Conservation (phyloP, 2,113 vertebrate species). For the Cheilinus undulatus region DNA sequence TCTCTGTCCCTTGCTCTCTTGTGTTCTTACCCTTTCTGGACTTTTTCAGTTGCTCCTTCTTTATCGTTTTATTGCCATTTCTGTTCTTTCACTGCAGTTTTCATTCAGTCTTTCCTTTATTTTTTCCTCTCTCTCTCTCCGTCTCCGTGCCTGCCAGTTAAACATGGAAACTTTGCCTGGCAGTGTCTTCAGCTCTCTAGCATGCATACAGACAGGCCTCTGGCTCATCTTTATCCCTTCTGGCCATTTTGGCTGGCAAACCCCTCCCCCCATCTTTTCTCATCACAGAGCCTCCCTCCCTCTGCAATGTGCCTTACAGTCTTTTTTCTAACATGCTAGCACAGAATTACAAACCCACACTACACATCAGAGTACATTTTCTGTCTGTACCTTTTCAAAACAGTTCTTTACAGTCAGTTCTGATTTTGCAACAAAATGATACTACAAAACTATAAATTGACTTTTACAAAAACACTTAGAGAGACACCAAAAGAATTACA, state of each 20-base stretch:
- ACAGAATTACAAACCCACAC: constrained; percentile 5
- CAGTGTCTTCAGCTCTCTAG: constrained; percentile 32
- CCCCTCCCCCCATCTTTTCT: constrained; percentile 22
- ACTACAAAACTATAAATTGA: no score
- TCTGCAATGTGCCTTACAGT: constrained; percentile 10
- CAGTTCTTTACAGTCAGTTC: no score
- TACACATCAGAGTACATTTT: not conserved
- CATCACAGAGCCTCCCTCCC: constrained; percentile 7
- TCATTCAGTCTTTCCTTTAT: constrained; percentile 1
- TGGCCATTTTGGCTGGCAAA: constrained; percentile 51
- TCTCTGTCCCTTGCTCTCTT: constrained; percentile 38
- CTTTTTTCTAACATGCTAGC: constrained; percentile 4
- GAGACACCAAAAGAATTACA: no score
- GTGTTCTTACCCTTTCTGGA: constrained; percentile 47
- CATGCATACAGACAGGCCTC: constrained; percentile 27
- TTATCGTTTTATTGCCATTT: constrained; percentile 16
- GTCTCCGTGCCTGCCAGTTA: constrained; percentile 53
- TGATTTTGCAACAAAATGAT: no score
- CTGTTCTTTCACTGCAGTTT: constrained; percentile 24
- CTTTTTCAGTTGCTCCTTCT: constrained; percentile 12
- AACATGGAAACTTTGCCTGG: constrained; percentile 61
- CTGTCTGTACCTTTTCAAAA: not conserved
- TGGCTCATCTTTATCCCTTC: constrained; percentile 43
- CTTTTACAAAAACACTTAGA: no score
- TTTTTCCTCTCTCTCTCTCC: not conserved